phyloP scores from a whole-genome alignment of 1,140 invertebrate species.

The Ceratitis capitata region DNA sequence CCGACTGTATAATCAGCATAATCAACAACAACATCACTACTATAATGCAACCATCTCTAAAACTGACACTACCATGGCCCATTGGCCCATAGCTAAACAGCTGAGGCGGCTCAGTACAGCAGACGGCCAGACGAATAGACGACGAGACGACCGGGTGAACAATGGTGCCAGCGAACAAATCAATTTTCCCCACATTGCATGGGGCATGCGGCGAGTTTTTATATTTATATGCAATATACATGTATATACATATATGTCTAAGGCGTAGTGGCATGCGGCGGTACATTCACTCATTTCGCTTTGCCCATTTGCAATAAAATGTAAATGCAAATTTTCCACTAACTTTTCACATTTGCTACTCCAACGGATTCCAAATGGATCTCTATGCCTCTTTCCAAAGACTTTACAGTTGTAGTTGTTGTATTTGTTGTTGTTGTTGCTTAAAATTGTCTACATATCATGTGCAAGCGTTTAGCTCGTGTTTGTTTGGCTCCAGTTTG shows the following conservation, averaged over 20 bases:
- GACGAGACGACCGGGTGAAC: conserved; percentile 16
- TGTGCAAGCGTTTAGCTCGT: neutral
- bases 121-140: neutral
- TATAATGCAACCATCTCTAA: neutral
- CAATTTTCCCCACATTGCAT: conserved; percentile 28
- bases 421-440: neutral
- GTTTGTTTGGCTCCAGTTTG: neutral
- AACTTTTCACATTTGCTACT: conserved; percentile 23
- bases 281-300: neutral
- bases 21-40: neutral
- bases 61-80: neutral
- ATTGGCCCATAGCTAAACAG: neutral
- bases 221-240: too few species aligned
- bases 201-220: neutral
- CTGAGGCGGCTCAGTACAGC: neutral
- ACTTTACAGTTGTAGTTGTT: neutral
- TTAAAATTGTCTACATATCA: neutral
- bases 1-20: neutral
- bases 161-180: conserved; percentile 35
- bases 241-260: neutral
- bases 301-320: conserved; percentile 5
- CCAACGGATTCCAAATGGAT: neutral
- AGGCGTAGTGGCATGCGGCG: conserved; percentile 7
- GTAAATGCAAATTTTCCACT: conserved; percentile 30
- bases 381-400: neutral